Base-by-base conservation (phyloP, 2,888 invertebrate genomes). In the Platycnemis pennipes region DNA sequence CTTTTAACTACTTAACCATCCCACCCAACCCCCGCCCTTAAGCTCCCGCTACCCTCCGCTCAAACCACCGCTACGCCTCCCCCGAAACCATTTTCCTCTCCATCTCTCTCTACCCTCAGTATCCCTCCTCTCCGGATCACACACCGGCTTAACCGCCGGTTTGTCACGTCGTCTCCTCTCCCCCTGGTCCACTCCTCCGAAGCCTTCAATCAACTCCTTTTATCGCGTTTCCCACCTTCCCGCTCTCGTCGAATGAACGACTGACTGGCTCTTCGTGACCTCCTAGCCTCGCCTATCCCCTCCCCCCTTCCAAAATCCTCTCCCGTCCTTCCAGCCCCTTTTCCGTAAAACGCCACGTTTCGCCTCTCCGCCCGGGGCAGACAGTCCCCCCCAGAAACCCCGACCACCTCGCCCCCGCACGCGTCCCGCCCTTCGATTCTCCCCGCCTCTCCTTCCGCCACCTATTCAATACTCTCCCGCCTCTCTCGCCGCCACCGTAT, bases 1-100 rank as follows among this genome's bases (percentile, higher is more conserved):
- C 77, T 77, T 77, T 77, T 77, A 77, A 77, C 77, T 77, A 77
- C 77, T 77, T 77, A 77, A 77, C 77, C 77, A 63, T 63, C 63
- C n/a, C 63, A 7, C 19, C 77, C 49, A 49, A 2, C 13, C 31
- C 77, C 31, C 77, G 37, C 11, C 77, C 77, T 22, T 19, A 77
- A 13, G 26, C 77, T 11, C 37, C 11, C 11, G 31, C 37, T 77
- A 31, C 26, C 77, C 37, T 37, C 37, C 31, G 63, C 77, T 77
- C 31, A 22, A 77, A 37, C 77, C 37, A 37, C 37, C 77, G 31
- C 63, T 13, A 11, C 13, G 37, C 13, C 77, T 7, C 37, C 31
- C 13, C 26, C n/a, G 5, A 63, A n/a, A 63, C 77, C 77, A 5
- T 13, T 37, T 13, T 77, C 77, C n/a, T 37, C 77, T 77, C 8